Evolutionary conservation across 2,797 vertebrate genomes (phyloP).

Genomic region (Mormyrops boulengeri): DNA sequence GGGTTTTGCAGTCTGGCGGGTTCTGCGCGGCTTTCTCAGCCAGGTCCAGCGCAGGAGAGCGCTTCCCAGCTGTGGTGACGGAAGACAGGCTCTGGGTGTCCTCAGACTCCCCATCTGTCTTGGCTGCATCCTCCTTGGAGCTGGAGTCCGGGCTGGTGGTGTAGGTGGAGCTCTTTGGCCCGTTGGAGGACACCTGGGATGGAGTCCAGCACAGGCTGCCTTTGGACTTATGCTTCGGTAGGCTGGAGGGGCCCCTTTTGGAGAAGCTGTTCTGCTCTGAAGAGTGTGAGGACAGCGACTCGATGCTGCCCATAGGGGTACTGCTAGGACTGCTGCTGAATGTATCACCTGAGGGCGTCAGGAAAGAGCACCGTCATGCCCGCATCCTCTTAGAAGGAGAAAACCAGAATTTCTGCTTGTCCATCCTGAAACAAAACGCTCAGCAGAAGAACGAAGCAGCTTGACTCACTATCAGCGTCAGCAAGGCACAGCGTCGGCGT

Average conservation of each 20-base stretch:
- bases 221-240: slow-evolving; percentile 61
- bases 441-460: not conserved
- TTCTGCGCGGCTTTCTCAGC: slow-evolving; percentile 70
- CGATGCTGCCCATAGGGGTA: slow-evolving; percentile 92
- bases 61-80: slow-evolving; percentile 53
- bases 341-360: slow-evolving; percentile 71
- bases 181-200: slow-evolving; percentile 67
- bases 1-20: slow-evolving; percentile 55
- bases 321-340: slow-evolving; percentile 93
- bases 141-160: slow-evolving; percentile 84
- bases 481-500: slow-evolving; percentile 79
- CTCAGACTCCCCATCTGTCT: slow-evolving; percentile 80
- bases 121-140: slow-evolving; percentile 77
- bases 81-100: slow-evolving; percentile 71
- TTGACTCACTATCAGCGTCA: slow-evolving; percentile 88
- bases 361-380: not conserved
- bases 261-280: slow-evolving; percentile 84
- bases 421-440: not conserved
- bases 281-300: slow-evolving; percentile 94
- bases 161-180: slow-evolving; percentile 62
- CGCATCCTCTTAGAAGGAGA: not conserved
- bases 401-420: not conserved
- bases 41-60: slow-evolving; percentile 57
- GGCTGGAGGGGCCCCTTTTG: slow-evolving; percentile 64
- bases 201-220: slow-evolving; percentile 75